Evolutionary conservation across 2,797 vertebrate genomes (phyloP).

Genomic region (Rhabdophis nuchalis): DNA sequence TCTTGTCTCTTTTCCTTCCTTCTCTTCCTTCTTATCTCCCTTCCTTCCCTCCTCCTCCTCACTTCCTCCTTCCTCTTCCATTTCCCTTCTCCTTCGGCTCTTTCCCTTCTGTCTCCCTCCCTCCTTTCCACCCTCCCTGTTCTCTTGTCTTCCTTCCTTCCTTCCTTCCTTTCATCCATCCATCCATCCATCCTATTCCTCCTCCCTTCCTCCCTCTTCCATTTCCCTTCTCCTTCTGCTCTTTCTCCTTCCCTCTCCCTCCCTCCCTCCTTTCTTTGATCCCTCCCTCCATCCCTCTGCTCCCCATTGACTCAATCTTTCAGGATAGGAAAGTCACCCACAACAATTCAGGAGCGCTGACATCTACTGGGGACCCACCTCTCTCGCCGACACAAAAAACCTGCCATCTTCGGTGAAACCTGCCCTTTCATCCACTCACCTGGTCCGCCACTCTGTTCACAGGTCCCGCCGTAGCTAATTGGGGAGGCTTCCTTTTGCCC

Average conservation of each 20-base stretch:
- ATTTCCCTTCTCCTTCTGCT: neutral
- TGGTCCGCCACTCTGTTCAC: conserved; percentile 60
- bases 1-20: neutral
- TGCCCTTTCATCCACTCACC: conserved; percentile 54
- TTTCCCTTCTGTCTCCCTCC: too few relatives aligned
- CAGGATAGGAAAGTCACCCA: conserved; percentile 49
- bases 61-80: neutral
- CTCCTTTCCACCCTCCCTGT: too few relatives aligned
- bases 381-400: conserved; percentile 59
- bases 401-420: conserved; percentile 55
- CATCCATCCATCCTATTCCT: too few relatives aligned
- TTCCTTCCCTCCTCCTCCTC: too few relatives aligned
- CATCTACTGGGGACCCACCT: conserved; percentile 57
- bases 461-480: conserved; percentile 47
- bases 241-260: neutral
- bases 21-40: too few relatives aligned
- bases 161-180: neutral
- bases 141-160: neutral
- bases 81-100: too few relatives aligned
- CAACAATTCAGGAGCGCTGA: conserved; percentile 28
- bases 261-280: neutral
- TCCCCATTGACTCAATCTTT: conserved; percentile 42
- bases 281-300: accelerated
- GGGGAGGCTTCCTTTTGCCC: conserved; percentile 36
- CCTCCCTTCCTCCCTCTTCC: neutral